A percentile compares a stretch with the other conserved stretches of the same genome.
Conservation (phyloP, 2,888 invertebrate genomes). For the Carcina quercana region DNA sequence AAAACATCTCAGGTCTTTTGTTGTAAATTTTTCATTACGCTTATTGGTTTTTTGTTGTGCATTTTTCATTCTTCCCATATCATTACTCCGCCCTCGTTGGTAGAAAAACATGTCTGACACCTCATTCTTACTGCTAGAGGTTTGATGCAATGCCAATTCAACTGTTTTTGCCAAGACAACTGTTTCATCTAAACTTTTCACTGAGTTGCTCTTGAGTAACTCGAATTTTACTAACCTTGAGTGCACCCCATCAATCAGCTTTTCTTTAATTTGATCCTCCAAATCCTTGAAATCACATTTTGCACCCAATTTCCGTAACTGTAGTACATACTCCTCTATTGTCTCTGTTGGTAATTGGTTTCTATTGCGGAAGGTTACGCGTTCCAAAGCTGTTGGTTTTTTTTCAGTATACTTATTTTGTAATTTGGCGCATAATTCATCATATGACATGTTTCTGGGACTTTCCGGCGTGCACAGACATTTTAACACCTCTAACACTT, state of each 20-base stretch:
- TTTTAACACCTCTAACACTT: too few species aligned
- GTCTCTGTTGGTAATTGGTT: slow-evolving; percentile 8
- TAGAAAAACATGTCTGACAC: too few species aligned
- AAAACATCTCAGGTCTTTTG: too few species aligned
- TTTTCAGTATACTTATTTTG: not conserved
- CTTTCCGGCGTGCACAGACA: too few species aligned
- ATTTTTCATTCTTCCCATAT: too few species aligned
- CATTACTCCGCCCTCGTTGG: too few species aligned
- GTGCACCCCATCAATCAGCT: slow-evolving; percentile 12
- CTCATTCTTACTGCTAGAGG: not conserved
- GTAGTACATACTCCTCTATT: slow-evolving; percentile 10
- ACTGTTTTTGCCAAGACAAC: slow-evolving; percentile 2
- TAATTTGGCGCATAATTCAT: too few species aligned
- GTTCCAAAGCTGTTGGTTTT: slow-evolving; percentile 2
- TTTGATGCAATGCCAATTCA: not conserved
- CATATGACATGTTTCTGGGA: too few species aligned
- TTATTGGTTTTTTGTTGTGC: too few species aligned
- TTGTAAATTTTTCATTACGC: too few species aligned
- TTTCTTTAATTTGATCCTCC: slow-evolving; percentile 16
- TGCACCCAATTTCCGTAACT: slow-evolving; percentile 3
- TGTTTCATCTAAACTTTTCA: not conserved
- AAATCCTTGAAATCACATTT: slow-evolving; percentile 13
- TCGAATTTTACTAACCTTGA: slow-evolving; percentile 10
- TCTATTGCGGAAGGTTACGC: slow-evolving; percentile 8
- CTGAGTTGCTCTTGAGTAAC: slow-evolving; percentile 3